phyloP scores from a whole-genome alignment of 2,113 vertebrate genomes.

The Rissa tridactyla region DNA sequence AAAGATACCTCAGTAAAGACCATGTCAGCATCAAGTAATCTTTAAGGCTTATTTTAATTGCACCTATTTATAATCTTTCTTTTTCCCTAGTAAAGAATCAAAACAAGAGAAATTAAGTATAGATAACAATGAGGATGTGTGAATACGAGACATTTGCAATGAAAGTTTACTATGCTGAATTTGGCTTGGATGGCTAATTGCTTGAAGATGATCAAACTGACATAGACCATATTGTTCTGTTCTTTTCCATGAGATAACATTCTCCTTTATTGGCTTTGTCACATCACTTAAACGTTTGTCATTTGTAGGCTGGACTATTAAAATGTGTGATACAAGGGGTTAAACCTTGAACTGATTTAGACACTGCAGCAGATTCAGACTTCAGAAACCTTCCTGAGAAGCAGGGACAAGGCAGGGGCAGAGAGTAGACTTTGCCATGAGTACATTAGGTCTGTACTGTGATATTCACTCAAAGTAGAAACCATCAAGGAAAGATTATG shows the following conservation, averaged over 20 bases:
- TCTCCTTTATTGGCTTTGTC: neutral
- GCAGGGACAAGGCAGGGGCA: neutral
- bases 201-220: neutral
- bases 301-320: neutral
- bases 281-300: neutral
- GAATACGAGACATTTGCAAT: neutral
- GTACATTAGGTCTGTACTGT: neutral
- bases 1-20: neutral
- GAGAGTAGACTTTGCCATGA: neutral
- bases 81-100: neutral
- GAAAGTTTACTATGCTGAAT: neutral
- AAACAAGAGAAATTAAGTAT: neutral
- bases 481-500: neutral
- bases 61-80: neutral
- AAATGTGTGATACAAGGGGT: neutral
- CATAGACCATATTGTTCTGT: neutral
- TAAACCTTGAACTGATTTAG: neutral
- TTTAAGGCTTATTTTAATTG: neutral
- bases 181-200: neutral
- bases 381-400: neutral
- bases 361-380: neutral
- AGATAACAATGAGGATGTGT: neutral
- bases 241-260: neutral
- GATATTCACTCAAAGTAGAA: neutral
- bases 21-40: neutral